Percentiles rank a stretch among this genome's conserved stretches.
Evolutionary conservation across 2,113 vertebrate genomes (phyloP).

Genomic region (Daubentonia madagascariensis): DNA sequence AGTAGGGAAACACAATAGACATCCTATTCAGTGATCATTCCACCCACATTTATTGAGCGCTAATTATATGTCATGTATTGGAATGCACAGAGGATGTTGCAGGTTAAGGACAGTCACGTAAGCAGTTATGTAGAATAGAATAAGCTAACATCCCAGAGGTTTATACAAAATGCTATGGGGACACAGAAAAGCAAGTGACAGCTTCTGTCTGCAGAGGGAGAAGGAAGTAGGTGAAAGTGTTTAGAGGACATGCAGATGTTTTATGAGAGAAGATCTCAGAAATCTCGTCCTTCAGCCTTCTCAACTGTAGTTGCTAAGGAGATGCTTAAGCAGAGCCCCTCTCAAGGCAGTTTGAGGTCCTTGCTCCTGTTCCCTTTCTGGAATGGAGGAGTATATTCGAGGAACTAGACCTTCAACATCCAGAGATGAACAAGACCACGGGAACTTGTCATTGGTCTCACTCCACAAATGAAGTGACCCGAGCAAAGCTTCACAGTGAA

Average conservation of each 20-base stretch:
- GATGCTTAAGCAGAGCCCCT: neutral
- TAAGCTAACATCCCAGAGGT: neutral
- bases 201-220: neutral
- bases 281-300: neutral
- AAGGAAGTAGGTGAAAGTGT: neutral
- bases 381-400: neutral
- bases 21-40: neutral
- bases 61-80: neutral
- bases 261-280: neutral
- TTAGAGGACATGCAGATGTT: neutral
- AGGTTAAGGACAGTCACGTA: neutral
- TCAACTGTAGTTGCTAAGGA: neutral
- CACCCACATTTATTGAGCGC: neutral
- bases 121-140: neutral
- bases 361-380: neutral
- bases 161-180: neutral
- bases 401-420: neutral
- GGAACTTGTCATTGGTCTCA: neutral
- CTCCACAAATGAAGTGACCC: neutral
- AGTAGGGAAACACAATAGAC: neutral
- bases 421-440: neutral
- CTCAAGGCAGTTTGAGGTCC: neutral
- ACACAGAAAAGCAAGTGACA: neutral
- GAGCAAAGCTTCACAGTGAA: neutral
- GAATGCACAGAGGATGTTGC: neutral